Evolutionary conservation across 2,888 invertebrate species (phyloP), one percentile per base, ranked within the genome.

Genomic region (Steinernema carpocapsae): DNA sequence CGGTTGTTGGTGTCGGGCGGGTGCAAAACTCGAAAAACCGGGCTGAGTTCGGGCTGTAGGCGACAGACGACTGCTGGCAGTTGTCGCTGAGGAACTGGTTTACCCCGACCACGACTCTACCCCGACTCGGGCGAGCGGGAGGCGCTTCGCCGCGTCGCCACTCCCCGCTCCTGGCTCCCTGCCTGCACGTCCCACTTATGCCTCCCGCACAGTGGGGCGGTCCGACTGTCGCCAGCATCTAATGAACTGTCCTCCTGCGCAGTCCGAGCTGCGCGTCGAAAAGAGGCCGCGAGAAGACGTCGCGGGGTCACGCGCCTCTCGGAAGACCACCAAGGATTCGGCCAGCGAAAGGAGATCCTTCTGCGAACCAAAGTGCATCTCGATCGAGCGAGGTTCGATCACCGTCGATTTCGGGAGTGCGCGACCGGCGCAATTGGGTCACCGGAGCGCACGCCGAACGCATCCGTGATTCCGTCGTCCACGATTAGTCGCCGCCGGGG

Each of bases 1-100:
- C 64, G 64, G 64, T 64, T 64, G 64, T 64, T 64, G 64, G 64
- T 29, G 64, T 64, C 64, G 64, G 64, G 64, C 64, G 64, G 64
- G 64, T 64, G 64, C 26, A 64, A 64, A 64, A 64, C 64, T 64
- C 64, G 64, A 64, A 64, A 64, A 64, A 64, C 64, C 64, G 64
- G 64, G 64, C 64, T 64, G 64, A 64, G 64, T 64, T 64, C 64
- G 22, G 64, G 64, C 64, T 64, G 64, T 26, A 26, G 64, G 64
- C 64, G 26, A 64, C 64, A 64, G 64, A 64, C 64, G 22, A 64
- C 64, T 64, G 37, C 37, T 37, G 26, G 64, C 64, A 48, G 64
- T 26, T 64, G 64, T 29, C 64, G 64, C 64, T 64, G 64, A 29
- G 64, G 64, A 64, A 64, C 64, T 64, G 64, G 64, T 64, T 64